These are phyloP conservation scores for Melanerpes formicivorus DNA, from an alignment of 2,113 vertebrate species.

Conservation along the genomic window DNA sequence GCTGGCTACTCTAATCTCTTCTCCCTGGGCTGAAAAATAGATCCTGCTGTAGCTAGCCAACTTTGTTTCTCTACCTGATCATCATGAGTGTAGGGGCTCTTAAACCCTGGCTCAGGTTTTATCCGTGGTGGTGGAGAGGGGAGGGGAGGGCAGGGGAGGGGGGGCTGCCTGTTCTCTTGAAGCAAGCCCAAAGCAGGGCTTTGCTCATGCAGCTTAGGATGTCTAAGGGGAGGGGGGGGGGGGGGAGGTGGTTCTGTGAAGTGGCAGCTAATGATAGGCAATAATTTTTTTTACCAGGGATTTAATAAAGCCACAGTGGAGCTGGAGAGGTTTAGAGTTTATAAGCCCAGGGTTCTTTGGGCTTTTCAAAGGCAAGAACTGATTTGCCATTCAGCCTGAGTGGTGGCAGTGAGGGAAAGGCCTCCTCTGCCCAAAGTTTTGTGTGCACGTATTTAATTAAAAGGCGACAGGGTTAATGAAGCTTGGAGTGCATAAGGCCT, in stretches of 20 bases:
- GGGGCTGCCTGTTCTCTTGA: not conserved
- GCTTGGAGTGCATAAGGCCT: conserved; percentile 71
- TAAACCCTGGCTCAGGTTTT: not conserved
- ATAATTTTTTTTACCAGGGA: not conserved
- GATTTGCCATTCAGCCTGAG: conserved; percentile 1
- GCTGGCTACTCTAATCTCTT: conserved; percentile 29
- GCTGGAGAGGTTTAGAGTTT: not conserved
- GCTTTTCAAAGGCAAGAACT: not conserved
- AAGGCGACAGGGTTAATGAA: conserved; percentile 70
- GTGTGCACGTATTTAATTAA: conserved; percentile 71
- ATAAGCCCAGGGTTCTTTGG: not conserved
- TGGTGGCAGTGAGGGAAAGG: not conserved
- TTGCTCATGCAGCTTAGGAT: not conserved
- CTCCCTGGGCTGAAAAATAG: not conserved
- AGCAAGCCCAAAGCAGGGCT: not conserved
- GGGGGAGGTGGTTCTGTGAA: not conserved
- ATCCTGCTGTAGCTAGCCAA: not conserved
- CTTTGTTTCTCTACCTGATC: conserved; percentile 16
- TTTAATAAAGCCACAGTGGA: conserved; percentile 9
- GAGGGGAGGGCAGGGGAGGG: not conserved
- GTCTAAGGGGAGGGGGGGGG: not conserved
- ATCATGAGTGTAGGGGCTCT: not conserved
- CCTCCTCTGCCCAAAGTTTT: conserved; percentile 39
- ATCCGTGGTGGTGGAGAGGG: not conserved
- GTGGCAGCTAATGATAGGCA: conserved; percentile 14